These are phyloP conservation scores for Carpatolechia fugitivella DNA, from an alignment of 2,888 invertebrate genomes.

Conservation along the genomic window DNA sequence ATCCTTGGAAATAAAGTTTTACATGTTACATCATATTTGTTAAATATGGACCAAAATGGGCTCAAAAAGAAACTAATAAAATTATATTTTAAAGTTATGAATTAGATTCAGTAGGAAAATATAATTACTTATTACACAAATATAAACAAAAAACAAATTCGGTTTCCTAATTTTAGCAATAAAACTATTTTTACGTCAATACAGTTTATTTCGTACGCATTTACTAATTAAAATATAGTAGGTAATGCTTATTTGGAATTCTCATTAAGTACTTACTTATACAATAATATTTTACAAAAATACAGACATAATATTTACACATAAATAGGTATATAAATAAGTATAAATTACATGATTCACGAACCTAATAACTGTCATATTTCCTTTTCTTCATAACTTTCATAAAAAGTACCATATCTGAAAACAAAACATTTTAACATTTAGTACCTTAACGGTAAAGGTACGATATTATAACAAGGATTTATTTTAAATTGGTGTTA, in stretches of 20 bases:
- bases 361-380: constrained; percentile 37
- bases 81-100: too few species aligned
- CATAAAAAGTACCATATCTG: constrained; percentile 96
- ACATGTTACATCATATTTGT: too few species aligned
- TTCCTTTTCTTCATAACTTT: constrained; percentile 90
- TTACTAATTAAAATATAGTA: too few species aligned
- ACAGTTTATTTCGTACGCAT: not conserved
- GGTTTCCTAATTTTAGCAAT: not conserved
- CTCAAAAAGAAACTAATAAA: too few species aligned
- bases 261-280: too few species aligned
- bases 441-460: too few species aligned
- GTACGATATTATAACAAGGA: too few species aligned
- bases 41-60: not conserved
- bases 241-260: too few species aligned
- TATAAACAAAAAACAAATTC: not conserved
- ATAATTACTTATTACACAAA: not conserved
- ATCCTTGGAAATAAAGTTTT: too few species aligned
- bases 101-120: not conserved
- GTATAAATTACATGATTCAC: constrained; percentile 17
- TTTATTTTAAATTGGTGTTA: too few species aligned
- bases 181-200: not conserved
- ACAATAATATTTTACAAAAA: not conserved
- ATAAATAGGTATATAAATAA: too few species aligned
- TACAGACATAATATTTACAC: not conserved
- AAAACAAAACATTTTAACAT: constrained; percentile 57